Percentiles rank a stretch among this genome's conserved stretches.
Conservation (phyloP, 2,888 invertebrate species). For the Tortricodes alternella region DNA sequence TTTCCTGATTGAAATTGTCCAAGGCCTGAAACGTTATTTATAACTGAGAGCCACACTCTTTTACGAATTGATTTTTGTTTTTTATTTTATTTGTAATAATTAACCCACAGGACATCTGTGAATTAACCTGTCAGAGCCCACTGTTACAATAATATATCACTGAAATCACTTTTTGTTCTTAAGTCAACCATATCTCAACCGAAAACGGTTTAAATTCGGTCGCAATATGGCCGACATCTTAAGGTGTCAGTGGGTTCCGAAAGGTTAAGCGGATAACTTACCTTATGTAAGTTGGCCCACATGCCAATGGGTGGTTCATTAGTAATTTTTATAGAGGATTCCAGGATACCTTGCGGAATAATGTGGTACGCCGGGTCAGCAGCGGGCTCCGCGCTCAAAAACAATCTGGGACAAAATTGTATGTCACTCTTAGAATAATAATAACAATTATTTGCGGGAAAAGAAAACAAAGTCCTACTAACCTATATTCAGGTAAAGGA, state of each 20-base stretch:
- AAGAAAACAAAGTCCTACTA: slow-evolving; percentile 32
- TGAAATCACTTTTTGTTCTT: too few species aligned
- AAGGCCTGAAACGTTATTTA: slow-evolving; percentile 80
- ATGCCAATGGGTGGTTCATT: slow-evolving; percentile 98
- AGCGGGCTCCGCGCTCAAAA: slow-evolving; percentile 94
- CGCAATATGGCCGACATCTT: too few species aligned
- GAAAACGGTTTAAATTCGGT: too few species aligned
- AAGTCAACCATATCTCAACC: too few species aligned
- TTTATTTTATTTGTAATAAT: neutral
- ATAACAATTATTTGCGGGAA: neutral
- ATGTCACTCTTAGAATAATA: too few species aligned
- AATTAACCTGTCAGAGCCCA: too few species aligned
- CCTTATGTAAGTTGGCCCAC: slow-evolving; percentile 96
- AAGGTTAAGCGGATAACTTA: slow-evolving; percentile 35
- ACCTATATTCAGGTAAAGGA: slow-evolving; percentile 84
- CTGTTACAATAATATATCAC: too few species aligned
- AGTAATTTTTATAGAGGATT: slow-evolving; percentile 97
- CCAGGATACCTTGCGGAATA: slow-evolving; percentile 93
- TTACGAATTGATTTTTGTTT: neutral
- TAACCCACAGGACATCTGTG: too few species aligned
- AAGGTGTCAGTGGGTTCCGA: too few species aligned
- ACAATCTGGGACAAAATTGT: slow-evolving; percentile 82
- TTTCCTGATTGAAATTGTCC: slow-evolving; percentile 96
- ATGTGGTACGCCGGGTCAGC: slow-evolving; percentile 85
- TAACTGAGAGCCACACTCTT: neutral